Base-by-base conservation (phyloP, 1,140 invertebrate genomes). In the Lethrus apterus region DNA sequence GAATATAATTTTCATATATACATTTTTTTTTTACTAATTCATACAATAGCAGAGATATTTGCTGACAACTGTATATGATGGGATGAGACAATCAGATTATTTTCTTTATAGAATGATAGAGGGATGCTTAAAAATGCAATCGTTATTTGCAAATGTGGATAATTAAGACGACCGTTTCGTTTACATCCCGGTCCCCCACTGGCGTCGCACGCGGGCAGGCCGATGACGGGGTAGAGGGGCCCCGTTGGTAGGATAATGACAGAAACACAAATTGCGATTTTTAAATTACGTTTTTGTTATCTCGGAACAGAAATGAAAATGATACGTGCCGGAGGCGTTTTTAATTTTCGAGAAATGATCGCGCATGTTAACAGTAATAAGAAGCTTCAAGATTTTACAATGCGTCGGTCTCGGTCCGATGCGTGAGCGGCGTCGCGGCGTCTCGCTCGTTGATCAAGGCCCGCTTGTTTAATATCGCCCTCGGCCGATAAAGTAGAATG, bases 281-380 rank as follows among this genome's bases (percentile, higher is more conserved):
- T 53, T 50, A 60, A 60, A 60, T 60, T 58, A 58, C 52, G 58
- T 60, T 60, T 60, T 58, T 58, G 56, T 60, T 54, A 60, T 60
- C 52, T 58, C 46, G 50, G 51, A 54, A 53, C 51, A 46, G 50
- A 59, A 61, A 61, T 61, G 59, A 57, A 59, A 59, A 61, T 61
- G 59, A 61, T 59, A 59, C 55, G 57, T 58, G 60, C 60, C 52
- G 24, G 48, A 41, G 60, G 60, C 59, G 56, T 63, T 63, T 63
- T 63, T 63, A 63, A 63, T 63, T 63, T 63, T 63, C 60, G 54
- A 60, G 58, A 62, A 60, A 62, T 60, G 60, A 62, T 62, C 60
- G 60, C 56, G 58, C 51, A 58, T 54, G 57, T 58, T 58, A 56
- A 56, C 58, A 51, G 56, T 59, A 56, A 54, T 56, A 57, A 56